A percentile compares a stretch with the other conserved stretches of the same genome.
Conservation (phyloP, 2,888 invertebrate genomes). For the Cryptocephalus moraei region DNA sequence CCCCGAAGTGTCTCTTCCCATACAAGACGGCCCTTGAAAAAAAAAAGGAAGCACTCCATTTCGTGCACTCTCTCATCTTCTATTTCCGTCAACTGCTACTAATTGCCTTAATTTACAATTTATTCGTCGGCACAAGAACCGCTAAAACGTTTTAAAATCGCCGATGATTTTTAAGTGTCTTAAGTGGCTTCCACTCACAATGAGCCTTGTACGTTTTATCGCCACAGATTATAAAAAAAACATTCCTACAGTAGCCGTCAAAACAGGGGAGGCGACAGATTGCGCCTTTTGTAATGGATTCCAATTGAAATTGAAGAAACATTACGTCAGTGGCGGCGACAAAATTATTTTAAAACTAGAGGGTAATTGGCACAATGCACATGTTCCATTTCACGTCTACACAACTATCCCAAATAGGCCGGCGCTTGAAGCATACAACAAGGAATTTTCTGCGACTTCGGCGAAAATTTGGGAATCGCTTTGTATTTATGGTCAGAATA, state of each 20-base stretch:
- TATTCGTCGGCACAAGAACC: neutral
- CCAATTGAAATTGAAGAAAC: slow-evolving; percentile 1
- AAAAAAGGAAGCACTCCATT: neutral
- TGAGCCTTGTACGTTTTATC: slow-evolving; percentile 2
- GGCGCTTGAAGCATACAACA: no score
- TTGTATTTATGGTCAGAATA: no score
- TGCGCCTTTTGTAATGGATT: slow-evolving; percentile 8
- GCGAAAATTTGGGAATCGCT: no score
- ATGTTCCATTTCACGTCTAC: no score
- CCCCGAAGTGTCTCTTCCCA: neutral
- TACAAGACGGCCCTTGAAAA: neutral
- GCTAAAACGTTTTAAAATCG: neutral
- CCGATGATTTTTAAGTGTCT: slow-evolving; percentile 11
- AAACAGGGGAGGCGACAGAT: slow-evolving; percentile 18
- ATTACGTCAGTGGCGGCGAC: neutral
- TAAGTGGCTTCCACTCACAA: neutral
- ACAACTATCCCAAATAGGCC: no score
- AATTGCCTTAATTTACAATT: slow-evolving; percentile 10
- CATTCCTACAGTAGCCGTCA: slow-evolving; percentile 21
- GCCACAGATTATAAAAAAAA: slow-evolving; percentile 16
- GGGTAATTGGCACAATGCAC: no score
- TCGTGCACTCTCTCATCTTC: neutral
- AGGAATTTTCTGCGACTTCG: no score
- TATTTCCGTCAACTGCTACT: slow-evolving; percentile 12
- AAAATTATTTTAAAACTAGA: no score